A percentile compares a stretch with the other conserved stretches of the same genome.
Conservation (phyloP, 2,113 vertebrate genomes). For the Lepidothrix coronata region DNA sequence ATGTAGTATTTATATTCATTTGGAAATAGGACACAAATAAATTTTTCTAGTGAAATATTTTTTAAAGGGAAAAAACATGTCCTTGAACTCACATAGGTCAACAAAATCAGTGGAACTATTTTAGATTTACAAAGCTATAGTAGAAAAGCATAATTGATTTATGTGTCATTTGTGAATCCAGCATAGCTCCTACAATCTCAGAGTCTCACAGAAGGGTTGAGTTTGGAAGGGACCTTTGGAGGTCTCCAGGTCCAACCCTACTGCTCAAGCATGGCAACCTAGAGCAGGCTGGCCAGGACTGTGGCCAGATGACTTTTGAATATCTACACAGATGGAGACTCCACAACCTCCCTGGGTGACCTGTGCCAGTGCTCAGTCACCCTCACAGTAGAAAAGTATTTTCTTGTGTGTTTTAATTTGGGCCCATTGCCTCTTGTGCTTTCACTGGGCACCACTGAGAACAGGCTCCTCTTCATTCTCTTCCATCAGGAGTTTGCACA, state of each 20-base stretch:
- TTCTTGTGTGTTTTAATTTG: not conserved
- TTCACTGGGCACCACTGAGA: not conserved
- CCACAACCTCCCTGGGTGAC: not conserved
- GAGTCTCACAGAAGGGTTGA: not conserved
- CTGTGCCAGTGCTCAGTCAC: not conserved
- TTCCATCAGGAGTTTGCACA: not conserved
- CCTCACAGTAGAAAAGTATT: not conserved
- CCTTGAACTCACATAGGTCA: not conserved
- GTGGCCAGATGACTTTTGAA: not conserved
- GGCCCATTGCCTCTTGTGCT: not conserved
- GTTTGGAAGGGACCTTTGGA: not conserved
- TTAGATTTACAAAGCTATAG: not conserved
- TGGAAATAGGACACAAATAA: not conserved
- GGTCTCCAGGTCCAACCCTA: not conserved
- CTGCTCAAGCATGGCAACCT: not conserved
- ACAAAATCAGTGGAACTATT: not conserved
- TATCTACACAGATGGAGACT: not conserved
- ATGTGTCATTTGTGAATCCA: not conserved
- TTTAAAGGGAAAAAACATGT: not conserved
- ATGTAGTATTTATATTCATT: not conserved
- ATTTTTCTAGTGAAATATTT: not conserved
- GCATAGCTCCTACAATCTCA: not conserved
- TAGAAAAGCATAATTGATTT: not conserved
- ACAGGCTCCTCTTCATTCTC: not conserved
- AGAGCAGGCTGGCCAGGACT: not conserved